Percentiles rank a stretch among this genome's conserved stretches.
These are phyloP conservation scores for Phallusia fumigata DNA, from an alignment of 23 tunicate genomes.

Conservation along the genomic window DNA sequence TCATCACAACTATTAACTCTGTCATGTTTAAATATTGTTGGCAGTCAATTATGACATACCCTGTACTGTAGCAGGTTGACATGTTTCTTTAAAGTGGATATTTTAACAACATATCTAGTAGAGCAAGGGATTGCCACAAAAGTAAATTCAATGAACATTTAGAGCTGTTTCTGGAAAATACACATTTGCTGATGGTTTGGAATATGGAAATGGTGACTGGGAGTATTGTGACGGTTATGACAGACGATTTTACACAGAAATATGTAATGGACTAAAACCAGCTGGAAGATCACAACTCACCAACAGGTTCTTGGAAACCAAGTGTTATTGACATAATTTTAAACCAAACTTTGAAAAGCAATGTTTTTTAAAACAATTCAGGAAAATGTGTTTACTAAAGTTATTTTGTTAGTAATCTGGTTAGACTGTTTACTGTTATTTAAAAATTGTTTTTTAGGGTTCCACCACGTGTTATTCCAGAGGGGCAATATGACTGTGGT, in stretches of 20 bases:
- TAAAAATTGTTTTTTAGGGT: slow-evolving; percentile 58
- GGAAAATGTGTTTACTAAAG: too few species aligned
- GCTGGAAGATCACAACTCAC: slow-evolving; percentile 96
- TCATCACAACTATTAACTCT: too few species aligned
- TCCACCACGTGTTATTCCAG: slow-evolving; percentile 89
- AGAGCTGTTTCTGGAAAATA: slow-evolving; percentile 68
- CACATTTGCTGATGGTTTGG: slow-evolving; percentile 84
- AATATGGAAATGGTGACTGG: slow-evolving; percentile 74
- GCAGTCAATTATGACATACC: neutral
- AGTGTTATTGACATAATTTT: too few species aligned
- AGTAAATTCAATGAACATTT: too few species aligned
- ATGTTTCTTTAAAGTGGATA: slow-evolving; percentile 51
- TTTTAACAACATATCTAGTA: too few species aligned
- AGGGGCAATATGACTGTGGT: slow-evolving; percentile 92
- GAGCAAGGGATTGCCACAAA: too few species aligned
- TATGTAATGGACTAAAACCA: slow-evolving; percentile 79
- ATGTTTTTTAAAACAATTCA: too few species aligned
- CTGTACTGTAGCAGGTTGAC: neutral
- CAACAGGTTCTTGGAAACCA: slow-evolving; percentile 33
- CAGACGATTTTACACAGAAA: slow-evolving; percentile 93
- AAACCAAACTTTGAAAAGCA: too few species aligned
- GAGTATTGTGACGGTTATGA: slow-evolving; percentile 93
- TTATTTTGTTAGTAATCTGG: too few species aligned
- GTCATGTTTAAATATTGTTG: too few species aligned
- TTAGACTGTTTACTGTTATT: too few species aligned